These are phyloP conservation scores for Dioctria rufipes DNA, from an alignment of 2,888 invertebrate species.

Conservation along the genomic window DNA sequence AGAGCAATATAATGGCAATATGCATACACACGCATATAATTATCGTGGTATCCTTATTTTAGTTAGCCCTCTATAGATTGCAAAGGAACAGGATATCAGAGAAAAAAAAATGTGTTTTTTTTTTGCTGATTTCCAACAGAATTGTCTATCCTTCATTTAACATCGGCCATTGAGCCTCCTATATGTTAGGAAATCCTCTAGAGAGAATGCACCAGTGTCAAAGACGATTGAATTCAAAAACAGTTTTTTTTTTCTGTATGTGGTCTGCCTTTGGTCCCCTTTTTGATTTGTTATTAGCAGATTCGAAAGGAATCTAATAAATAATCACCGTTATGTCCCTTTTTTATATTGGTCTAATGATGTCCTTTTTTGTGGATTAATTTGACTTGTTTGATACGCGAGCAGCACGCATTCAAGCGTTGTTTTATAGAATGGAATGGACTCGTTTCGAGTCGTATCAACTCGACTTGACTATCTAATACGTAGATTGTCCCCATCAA, in stretches of 20 bases:
- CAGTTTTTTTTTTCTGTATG: background rate
- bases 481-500: no score
- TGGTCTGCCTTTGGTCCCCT: constrained; percentile 2
- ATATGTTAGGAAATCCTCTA: background rate
- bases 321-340: background rate
- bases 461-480: no score
- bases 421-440: no score
- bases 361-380: constrained; percentile 18
- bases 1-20: background rate
- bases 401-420: no score
- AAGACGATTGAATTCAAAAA: constrained; percentile 13
- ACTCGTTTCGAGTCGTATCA: no score
- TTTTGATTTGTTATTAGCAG: constrained; percentile 18
- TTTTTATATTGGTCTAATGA: constrained; percentile 8
- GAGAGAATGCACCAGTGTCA: background rate
- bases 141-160: background rate
- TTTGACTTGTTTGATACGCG: background rate
- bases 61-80: background rate
- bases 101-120: background rate
- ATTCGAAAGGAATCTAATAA: constrained; percentile 12
- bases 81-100: background rate
- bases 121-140: background rate
- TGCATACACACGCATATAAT: no score
- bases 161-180: background rate
- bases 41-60: background rate